Base-by-base conservation (phyloP, 2,113 vertebrate genomes). In the Campylorhamphus procurvoides region DNA sequence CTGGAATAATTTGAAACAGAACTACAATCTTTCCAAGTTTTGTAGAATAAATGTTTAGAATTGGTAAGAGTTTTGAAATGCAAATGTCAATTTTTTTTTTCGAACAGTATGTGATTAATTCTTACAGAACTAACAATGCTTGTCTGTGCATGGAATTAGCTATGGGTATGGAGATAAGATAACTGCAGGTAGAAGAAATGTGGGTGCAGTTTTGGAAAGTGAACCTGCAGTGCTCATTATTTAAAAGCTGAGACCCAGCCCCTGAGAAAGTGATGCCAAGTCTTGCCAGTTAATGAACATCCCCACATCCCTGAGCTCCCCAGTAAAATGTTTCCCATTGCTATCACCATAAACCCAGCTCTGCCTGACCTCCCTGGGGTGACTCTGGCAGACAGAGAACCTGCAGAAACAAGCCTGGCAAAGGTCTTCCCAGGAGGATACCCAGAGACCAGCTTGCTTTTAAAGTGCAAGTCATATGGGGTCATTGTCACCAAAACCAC, bases 21-120 rank as follows among this genome's bases (percentile, higher is more conserved):
- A 98, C 93, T 97, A 97, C 89, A 92, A 97, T 98, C 97, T 96
- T 97, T 98, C 97, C 98, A 98, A 98, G 97, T 98, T 97, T 97
- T 97, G 94, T 96, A 97, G 98, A 98, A 97, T 97, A 97, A 98
- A 98, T 96, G 97, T 97, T 98, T 98, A 96, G 96, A 96, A 98
- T 97, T 98, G 97, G 98, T 97, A 96, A 95, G 95, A 95, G 97
- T 98, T 97, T 98, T 97, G 97, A 98, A 98, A 97, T 98, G 97
- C 97, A 98, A 98, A 98, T 98, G 97, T 96, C 96, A 93, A 80
- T 5, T 39, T 93, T 96, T 90, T 90, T 95, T 96, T 94, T 16
- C 23, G 23, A 96, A 87, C 82, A 90, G 94, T 93, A 96, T 96
- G 77, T 96, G 91, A 95, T 95, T 97, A 96, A 96, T 89, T 97